Base-by-base conservation (phyloP, 2,113 vertebrate species). In the Bufo gargarizans region DNA sequence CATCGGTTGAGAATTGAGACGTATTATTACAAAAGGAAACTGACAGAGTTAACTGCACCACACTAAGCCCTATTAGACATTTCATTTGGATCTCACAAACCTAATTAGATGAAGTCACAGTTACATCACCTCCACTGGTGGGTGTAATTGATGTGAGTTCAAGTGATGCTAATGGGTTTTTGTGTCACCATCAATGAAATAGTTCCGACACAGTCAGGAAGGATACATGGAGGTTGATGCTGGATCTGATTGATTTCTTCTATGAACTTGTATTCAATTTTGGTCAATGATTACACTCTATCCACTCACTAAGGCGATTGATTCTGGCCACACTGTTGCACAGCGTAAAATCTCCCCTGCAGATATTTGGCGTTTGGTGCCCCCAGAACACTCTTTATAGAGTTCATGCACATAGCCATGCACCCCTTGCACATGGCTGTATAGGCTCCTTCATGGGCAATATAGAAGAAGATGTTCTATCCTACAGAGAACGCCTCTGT, bases 141-240 rank as follows among this genome's bases (percentile, higher is more conserved):
- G 84, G 67, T 43, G 87, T 93, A 93, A 93, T 93, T 92, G 90
- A 88, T 92, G 89, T 87, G 89, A 93, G 82, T 63, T 93, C 88
- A 90, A 91, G 85, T 11, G 13, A 89, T 55, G 84, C 89, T 93
- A 92, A 92, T 90, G 90, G 89, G 50, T 88, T 91, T 90, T 88
- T 89, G 90, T 91, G 91, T 90, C 55, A 90, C 83, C 76, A 19
- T 58, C 89, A 71, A 86, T 61, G 79, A 86, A 91, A 58, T 81
- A 82, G 74, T 84, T 89, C 78, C 84, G 78, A 90, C 65, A 89
- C 90, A 11, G 4, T 33, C 33, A 33, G 33, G 33, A 16, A 59
- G 63, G 56, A 77, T 47, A 56, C 83, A 85, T 63, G n/a, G 61
- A 86, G 13, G 47, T 16, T 86, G 45, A 22, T 22, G 47, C n/a